Conservation (phyloP, 2,113 vertebrate genomes). For the Chionis minor region DNA sequence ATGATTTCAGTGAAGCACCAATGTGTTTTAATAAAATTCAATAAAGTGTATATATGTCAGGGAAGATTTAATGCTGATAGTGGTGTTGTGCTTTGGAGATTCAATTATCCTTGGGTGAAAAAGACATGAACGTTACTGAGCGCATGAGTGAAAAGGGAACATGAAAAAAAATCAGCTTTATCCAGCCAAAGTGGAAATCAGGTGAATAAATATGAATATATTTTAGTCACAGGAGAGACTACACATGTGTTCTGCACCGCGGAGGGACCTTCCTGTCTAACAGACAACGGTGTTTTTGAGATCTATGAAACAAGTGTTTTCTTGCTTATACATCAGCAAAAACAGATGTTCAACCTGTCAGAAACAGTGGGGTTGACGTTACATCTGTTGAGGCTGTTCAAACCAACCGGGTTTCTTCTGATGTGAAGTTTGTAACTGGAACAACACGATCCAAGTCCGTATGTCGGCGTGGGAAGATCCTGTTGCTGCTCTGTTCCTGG, state of each 20-base stretch:
- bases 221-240: background rate
- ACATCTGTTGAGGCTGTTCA: background rate
- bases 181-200: background rate
- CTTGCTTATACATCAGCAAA: background rate
- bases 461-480: background rate
- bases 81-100: background rate
- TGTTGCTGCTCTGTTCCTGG: accelerated
- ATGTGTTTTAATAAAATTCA: constrained; percentile 11
- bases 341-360: constrained; percentile 14
- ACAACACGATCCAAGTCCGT: no score
- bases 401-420: background rate
- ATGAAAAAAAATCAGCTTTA: background rate
- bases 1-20: background rate
- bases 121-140: background rate
- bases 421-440: background rate
- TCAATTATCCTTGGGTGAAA: background rate
- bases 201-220: background rate
- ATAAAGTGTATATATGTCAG: background rate
- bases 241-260: background rate
- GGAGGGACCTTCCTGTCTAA: background rate
- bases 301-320: background rate
- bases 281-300: background rate
- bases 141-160: background rate
- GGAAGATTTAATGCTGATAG: constrained; percentile 19
- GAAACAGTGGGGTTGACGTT: background rate